These are phyloP conservation scores for Philantomba maxwellii DNA, from an alignment of 2,113 vertebrate species.

Conservation along the genomic window DNA sequence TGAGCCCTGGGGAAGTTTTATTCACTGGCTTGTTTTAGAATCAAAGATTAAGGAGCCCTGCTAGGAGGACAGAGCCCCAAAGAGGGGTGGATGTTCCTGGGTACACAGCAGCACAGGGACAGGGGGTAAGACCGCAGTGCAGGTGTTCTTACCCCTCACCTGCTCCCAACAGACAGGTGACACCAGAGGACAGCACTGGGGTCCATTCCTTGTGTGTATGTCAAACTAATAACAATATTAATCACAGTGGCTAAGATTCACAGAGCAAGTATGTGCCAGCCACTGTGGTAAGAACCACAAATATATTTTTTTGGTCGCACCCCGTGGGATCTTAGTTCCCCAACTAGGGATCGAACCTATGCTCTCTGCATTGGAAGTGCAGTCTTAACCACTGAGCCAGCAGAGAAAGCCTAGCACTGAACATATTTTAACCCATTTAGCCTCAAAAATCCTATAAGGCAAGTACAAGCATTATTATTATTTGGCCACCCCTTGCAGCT, in stretches of 20 bases:
- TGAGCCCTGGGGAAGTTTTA: not conserved
- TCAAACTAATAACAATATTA: not conserved
- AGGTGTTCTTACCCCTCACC: not conserved
- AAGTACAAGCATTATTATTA: not conserved
- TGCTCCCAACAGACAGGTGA: not conserved
- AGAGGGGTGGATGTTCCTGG: not conserved
- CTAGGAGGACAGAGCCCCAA: not conserved
- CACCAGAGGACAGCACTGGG: not conserved
- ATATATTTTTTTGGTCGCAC: not conserved
- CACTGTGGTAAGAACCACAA: not conserved
- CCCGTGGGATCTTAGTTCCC: not conserved
- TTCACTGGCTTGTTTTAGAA: not conserved
- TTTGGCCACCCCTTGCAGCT: not conserved
- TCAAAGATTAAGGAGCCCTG: not conserved
- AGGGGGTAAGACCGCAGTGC: not conserved
- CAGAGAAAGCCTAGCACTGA: not conserved
- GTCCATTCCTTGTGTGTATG: not conserved
- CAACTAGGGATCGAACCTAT: not conserved
- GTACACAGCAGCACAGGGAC: not conserved
- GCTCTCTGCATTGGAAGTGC: not conserved
- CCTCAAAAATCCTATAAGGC: not conserved
- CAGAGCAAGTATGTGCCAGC: not conserved
- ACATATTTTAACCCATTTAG: not conserved
- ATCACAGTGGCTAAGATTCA: not conserved
- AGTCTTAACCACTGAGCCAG: not conserved